A percentile compares a stretch with the other conserved stretches of the same genome.
Evolutionary conservation across 2,797 vertebrate species (phyloP).

Genomic region (Phalloptychus januarius): DNA sequence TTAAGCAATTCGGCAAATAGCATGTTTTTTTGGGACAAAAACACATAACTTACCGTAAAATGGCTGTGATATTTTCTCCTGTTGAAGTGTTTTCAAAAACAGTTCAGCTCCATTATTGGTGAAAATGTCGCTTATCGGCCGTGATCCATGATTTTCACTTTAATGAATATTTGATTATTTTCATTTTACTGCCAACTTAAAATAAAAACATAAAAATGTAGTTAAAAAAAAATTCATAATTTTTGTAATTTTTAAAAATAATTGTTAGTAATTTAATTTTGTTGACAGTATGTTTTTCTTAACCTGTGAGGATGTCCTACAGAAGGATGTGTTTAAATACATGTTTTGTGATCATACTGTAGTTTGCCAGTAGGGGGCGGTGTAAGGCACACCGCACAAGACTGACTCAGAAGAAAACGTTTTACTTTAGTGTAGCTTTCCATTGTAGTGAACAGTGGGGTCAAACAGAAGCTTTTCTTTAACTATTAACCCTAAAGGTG

Average conservation of each 20-base stretch:
- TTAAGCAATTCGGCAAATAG: not conserved
- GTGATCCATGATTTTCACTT: not conserved
- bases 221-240: too few relatives aligned
- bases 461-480: not conserved
- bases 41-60: not conserved
- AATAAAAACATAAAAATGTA: not conserved
- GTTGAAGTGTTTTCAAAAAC: not conserved
- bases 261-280: not conserved
- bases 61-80: not conserved
- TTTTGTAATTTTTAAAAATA: too few relatives aligned
- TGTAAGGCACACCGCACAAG: not conserved
- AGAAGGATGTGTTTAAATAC: not conserved
- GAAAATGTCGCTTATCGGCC: not conserved
- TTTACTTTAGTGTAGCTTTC: not conserved
- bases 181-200: not conserved
- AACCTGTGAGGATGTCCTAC: not conserved
- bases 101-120: not conserved
- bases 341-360: not conserved
- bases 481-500: not conserved
- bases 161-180: not conserved
- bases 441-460: not conserved
- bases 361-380: not conserved
- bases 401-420: not conserved
- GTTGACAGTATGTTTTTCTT: not conserved
- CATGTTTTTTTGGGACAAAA: not conserved